phyloP scores from a whole-genome alignment of 1,140 invertebrate genomes.

The Diuraphis noxia region DNA sequence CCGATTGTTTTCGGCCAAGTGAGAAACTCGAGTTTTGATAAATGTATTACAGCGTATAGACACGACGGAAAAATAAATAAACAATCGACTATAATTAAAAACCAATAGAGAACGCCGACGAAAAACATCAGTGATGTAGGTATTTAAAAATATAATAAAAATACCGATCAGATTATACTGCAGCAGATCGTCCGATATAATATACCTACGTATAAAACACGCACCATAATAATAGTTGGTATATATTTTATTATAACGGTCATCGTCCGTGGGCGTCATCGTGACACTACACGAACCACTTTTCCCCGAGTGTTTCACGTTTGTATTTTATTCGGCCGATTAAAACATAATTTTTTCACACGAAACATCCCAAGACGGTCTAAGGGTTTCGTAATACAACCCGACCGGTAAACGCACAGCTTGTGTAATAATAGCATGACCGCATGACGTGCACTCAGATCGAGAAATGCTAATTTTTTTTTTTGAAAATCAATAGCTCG shows the following conservation, averaged over 20 bases:
- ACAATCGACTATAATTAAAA: not conserved
- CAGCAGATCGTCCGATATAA: not conserved
- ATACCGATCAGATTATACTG: not conserved
- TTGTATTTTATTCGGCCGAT: not conserved
- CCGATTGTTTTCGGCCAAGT: not conserved
- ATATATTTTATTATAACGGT: not conserved
- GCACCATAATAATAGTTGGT: too few relatives aligned
- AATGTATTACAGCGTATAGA: not conserved
- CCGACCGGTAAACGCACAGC: not conserved
- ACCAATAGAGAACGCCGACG: not conserved
- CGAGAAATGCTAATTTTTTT: not conserved
- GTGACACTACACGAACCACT: not conserved
- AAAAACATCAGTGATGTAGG: not conserved
- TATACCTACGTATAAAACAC: not conserved
- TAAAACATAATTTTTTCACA: constrained; percentile 1
- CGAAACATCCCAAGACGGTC: not conserved
- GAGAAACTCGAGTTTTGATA: not conserved
- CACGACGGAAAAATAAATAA: not conserved
- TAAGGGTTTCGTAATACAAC: not conserved
- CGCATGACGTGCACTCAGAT: not conserved
- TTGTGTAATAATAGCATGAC: not conserved
- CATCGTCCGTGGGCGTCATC: constrained; percentile 17
- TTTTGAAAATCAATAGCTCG: not conserved
- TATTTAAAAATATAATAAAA: not conserved
- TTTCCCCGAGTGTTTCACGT: not conserved